These are phyloP conservation scores for Chromoteleia sp. DNA, from an alignment of 2,888 invertebrate genomes.

Conservation along the genomic window DNA sequence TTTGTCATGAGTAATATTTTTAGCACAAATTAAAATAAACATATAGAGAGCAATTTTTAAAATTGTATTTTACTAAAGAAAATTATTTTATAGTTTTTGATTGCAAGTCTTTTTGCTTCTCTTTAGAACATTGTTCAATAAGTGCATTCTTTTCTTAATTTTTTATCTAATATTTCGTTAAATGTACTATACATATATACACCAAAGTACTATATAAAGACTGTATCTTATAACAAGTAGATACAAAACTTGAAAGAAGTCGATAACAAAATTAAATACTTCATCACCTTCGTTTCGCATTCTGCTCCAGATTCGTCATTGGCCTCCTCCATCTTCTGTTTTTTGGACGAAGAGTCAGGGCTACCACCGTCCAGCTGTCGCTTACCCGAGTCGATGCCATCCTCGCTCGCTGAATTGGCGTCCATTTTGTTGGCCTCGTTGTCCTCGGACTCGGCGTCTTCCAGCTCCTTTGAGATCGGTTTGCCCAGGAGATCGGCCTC, in stretches of 20 bases:
- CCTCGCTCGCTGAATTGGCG: slow-evolving; percentile 78
- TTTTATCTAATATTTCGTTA: too few relatives aligned
- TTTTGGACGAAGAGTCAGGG: slow-evolving; percentile 79
- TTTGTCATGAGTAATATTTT: too few relatives aligned
- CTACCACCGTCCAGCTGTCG: slow-evolving; percentile 82
- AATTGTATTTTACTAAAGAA: too few relatives aligned
- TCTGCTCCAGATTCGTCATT: slow-evolving; percentile 78
- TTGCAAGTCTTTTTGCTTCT: too few relatives aligned
- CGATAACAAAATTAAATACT: neutral
- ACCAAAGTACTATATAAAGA: too few relatives aligned
- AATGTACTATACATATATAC: too few relatives aligned
- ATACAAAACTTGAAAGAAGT: neutral
- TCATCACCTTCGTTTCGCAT: slow-evolving; percentile 77
- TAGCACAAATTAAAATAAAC: too few relatives aligned
- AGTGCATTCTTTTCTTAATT: too few relatives aligned
- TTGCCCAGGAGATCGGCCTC: slow-evolving; percentile 82
- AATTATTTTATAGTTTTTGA: too few relatives aligned
- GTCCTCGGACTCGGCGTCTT: slow-evolving; percentile 80
- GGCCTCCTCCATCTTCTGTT: slow-evolving; percentile 81
- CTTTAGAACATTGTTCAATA: too few relatives aligned
- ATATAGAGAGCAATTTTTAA: too few relatives aligned
- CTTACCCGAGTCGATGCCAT: slow-evolving; percentile 79
- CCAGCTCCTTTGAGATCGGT: slow-evolving; percentile 78
- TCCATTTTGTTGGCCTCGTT: slow-evolving; percentile 78
- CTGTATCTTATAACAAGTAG: too few relatives aligned